These are phyloP conservation scores for Danio aesculapii DNA, from an alignment of 2,797 vertebrate species.

Conservation along the genomic window DNA sequence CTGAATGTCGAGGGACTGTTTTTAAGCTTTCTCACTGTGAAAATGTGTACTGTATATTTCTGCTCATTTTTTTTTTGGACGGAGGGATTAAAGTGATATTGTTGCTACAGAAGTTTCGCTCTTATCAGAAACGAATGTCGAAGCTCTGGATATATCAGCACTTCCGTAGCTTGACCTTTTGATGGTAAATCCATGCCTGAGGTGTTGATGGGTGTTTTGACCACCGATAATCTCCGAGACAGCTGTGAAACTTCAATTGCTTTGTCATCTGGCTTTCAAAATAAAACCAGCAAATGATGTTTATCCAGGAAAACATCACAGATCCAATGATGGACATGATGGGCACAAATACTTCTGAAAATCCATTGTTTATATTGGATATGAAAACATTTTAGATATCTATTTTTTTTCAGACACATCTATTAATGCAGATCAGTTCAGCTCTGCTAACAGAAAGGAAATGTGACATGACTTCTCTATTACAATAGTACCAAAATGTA, in stretches of 20 bases:
- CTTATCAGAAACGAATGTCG: slow-evolving; percentile 37
- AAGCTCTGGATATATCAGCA: slow-evolving; percentile 56
- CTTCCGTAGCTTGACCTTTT: slow-evolving; percentile 59
- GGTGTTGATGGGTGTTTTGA: slow-evolving; percentile 59
- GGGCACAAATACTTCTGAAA: background rate
- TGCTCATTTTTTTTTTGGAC: background rate
- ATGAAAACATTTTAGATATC: background rate
- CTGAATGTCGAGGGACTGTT: slow-evolving; percentile 11
- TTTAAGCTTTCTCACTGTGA: slow-evolving; percentile 5
- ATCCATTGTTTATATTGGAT: background rate
- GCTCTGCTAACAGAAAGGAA: no score
- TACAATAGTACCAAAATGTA: no score
- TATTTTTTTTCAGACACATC: background rate
- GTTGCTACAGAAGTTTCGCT: slow-evolving; percentile 17
- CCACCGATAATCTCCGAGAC: slow-evolving; percentile 67
- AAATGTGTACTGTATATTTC: slow-evolving; percentile 10
- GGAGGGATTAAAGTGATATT: slow-evolving; percentile 7
- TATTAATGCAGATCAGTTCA: no score
- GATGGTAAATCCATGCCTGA: slow-evolving; percentile 66
- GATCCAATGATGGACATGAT: background rate
- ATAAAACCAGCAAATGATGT: slow-evolving; percentile 1
- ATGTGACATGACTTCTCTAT: no score
- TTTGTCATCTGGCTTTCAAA: slow-evolving; percentile 59
- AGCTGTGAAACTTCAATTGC: slow-evolving; percentile 47
- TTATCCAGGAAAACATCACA: background rate